Evolutionary conservation across 2,888 invertebrate species (phyloP), one percentile per base, ranked within the genome.

Genomic region (Malachius bipustulatus): DNA sequence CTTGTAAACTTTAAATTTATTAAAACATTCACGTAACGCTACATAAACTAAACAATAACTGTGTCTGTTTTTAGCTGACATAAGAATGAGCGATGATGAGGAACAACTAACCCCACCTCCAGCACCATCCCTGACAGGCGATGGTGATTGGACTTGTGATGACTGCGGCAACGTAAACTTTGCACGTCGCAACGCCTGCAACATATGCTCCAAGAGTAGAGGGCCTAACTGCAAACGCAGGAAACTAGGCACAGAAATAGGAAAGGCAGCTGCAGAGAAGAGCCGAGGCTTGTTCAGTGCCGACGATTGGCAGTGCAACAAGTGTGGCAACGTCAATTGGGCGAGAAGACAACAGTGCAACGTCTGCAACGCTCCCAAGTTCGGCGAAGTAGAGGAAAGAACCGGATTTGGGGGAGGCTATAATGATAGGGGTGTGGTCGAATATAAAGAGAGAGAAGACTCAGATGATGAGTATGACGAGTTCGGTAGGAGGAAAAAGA

Each of bases 271-370:
- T 19, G 98, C 98, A 0, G 98, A 98, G 62, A 97, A 97, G 65
- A 93, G 93, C 53, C 78, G 90, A 49, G 94, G 94, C n/a, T 69
- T 94, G 40, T 80, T 76, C 62, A 90, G 91, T 64, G 97, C 98
- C 24, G 97, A 98, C 61, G 98, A 98, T 64, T 98, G 98, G 98
- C 91, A 94, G 59, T 98, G 98, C 63, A 90, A 88, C 64, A 96
- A 96, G 70, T 98, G 98, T 67, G 96, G 96, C n/a, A 98, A 98
- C 64, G 97, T 98, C 8, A 98, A 98, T 64, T 94, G 94, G 98
- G 96, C 97, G 14, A 72, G 94, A 43, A 72, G 98, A 36, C 82
- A 82, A 55, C 88, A 87, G 35, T 98, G 98, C 65, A 98, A 98
- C 64, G 89, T 98, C 69, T 98, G 98, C 64, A 97, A 96, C 67